Evolutionary conservation across 2,797 vertebrate genomes (phyloP).

Genomic region (Hippoglossus hippoglossus): DNA sequence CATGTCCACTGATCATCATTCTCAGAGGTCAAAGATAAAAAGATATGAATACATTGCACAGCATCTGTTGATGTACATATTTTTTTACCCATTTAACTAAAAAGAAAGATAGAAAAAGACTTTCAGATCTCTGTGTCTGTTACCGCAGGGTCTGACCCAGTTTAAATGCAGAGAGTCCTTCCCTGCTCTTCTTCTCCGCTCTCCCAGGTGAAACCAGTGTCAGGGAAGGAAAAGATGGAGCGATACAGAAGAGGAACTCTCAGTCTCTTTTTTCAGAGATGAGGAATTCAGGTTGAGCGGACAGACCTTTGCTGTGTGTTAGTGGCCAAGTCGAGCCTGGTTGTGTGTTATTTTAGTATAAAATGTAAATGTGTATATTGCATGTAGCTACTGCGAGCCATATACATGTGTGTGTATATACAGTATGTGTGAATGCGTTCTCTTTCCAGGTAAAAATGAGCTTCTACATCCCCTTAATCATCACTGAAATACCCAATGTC

Average conservation of each 20-base stretch:
- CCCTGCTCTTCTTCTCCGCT: slow-evolving; percentile 14
- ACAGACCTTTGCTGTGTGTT: not conserved
- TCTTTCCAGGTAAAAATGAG: not conserved
- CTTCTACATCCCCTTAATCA: not conserved
- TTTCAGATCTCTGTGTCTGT: slow-evolving; percentile 22
- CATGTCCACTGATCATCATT: too few relatives aligned
- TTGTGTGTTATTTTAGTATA: not conserved
- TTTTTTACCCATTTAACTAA: slow-evolving; percentile 3
- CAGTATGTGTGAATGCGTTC: not conserved
- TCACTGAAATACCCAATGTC: not conserved
- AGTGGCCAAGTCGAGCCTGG: not conserved
- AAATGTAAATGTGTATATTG: not conserved
- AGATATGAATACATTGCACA: not conserved
- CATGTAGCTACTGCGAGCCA: not conserved
- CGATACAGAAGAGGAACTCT: slow-evolving; percentile 19
- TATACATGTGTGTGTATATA: not conserved
- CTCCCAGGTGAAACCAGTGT: slow-evolving; percentile 43
- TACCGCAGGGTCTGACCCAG: slow-evolving; percentile 61
- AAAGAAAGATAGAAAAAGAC: slow-evolving; percentile 15
- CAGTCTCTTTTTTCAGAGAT: slow-evolving; percentile 17
- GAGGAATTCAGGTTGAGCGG: not conserved
- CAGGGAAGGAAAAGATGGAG: slow-evolving; percentile 25
- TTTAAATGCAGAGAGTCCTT: slow-evolving; percentile 49
- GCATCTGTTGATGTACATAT: not conserved
- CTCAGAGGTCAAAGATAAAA: not conserved